Evolutionary conservation across 2,113 vertebrate genomes (phyloP), one percentile per base, ranked within the genome.

Genomic region (Pongo abelii): DNA sequence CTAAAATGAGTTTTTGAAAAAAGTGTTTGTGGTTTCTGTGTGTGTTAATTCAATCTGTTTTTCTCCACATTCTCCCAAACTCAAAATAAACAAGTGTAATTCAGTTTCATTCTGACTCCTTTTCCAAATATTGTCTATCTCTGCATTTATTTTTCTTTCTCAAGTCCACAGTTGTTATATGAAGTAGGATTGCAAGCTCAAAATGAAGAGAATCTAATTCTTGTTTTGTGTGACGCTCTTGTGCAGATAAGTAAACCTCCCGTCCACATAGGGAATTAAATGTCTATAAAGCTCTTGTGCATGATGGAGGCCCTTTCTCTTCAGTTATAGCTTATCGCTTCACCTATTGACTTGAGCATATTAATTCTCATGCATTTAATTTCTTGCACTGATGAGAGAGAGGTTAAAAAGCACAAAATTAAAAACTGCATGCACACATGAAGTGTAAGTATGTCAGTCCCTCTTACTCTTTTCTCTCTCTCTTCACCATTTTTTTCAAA

Each of bases 181-280:
- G 87, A 97, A 96, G 25, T 57, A 77, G 22, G 12, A 91, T 91
- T 98, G 57, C 85, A 97, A 94, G 38, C 27, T 86, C 4, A 96
- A 97, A 90, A 50, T 46, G 10, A 96, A 92, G 72, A 95, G 97
- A 98, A 96, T 95, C 80, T 96, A 95, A 96, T 96, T 97, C 84
- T 80, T 93, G 2, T 74, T 98, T 97, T 96, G 27, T 70, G 43
- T 69, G 74, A 91, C 91, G 57, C 25, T 69, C 27, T 80, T 52
- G 78, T 84, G 64, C 90, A 84, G 27, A 95, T 64, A 97, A 95
- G 93, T 94, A 67, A 52, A 93, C 27, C 79, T 23, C 38, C n/a
- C 30, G 38, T 89, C 48, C 59, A 69, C 69, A 61, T 1, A 61
- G 88, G n/a, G 59, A 93, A 89, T 84, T 88, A 95, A 96, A 89